Percentiles rank a stretch among this genome's conserved stretches.
Evolutionary conservation across 2,113 vertebrate genomes (phyloP).

Genomic region (Psettodes erumei): DNA sequence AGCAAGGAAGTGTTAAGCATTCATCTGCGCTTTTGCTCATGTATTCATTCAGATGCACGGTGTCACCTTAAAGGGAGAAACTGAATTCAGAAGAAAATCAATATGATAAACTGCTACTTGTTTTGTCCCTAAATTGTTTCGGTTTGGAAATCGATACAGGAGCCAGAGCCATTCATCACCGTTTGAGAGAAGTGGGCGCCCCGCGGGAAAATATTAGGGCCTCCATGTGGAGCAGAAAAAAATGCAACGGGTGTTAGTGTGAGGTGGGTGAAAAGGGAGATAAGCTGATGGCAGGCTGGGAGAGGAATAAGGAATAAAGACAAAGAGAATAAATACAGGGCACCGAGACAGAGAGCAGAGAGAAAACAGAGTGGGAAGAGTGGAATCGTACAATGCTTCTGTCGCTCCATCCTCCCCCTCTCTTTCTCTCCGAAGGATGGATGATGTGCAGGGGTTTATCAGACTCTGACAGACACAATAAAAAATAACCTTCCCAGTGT

Average conservation of each 20-base stretch:
- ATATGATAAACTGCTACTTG: conserved; percentile 89
- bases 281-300: conserved; percentile 46
- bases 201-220: conserved; percentile 78
- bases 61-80: conserved; percentile 82
- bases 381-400: conserved; percentile 36
- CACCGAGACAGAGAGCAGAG: conserved; percentile 40
- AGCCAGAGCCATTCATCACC: conserved; percentile 84
- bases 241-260: conserved; percentile 53
- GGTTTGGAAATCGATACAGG: conserved; percentile 86
- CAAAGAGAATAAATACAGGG: conserved; percentile 60
- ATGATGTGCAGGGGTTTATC: conserved; percentile 79
- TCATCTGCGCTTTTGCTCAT: conserved; percentile 69
- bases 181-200: conserved; percentile 76
- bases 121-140: conserved; percentile 89
- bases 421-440: conserved; percentile 71
- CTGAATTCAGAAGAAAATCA: conserved; percentile 83
- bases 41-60: conserved; percentile 75
- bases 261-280: conserved; percentile 56
- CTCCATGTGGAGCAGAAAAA: conserved; percentile 57
- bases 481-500: conserved; percentile 84
- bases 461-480: conserved; percentile 84
- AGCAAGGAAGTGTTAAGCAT: conserved; percentile 59
- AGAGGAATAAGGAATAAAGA: conserved; percentile 63
- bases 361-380: conserved; percentile 61
- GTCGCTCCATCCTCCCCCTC: conserved; percentile 48